Percentiles rank a stretch among this genome's conserved stretches.
These are phyloP conservation scores for Drosophila affinis DNA, from an alignment of 2,888 invertebrate genomes.

Conservation along the genomic window DNA sequence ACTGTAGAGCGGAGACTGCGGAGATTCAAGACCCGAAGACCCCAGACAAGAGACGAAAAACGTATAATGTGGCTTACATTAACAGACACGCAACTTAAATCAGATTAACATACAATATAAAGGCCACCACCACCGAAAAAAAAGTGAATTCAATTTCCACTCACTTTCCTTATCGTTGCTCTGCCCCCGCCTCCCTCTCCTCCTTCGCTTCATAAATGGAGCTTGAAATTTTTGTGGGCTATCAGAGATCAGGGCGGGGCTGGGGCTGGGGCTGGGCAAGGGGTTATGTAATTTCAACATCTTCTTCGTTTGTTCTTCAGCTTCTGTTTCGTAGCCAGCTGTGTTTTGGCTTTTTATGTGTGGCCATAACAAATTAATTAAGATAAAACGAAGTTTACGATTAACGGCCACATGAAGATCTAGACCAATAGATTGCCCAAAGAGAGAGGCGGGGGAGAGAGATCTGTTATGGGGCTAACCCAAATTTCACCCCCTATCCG, in stretches of 20 bases:
- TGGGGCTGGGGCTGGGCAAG: conserved; percentile 2
- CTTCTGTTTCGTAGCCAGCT: not conserved
- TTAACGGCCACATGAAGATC: conserved; percentile 10
- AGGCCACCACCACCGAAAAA: conserved; percentile 9
- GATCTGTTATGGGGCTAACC: conserved; percentile 3
- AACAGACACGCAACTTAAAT: conserved; percentile 48
- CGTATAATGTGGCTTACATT: conserved; percentile 37
- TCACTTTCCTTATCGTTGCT: conserved; percentile 20
- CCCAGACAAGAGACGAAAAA: conserved; percentile 23
- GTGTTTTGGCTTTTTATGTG: conserved; percentile 22
- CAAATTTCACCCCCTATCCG: conserved; percentile 16
- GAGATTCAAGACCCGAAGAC: not conserved
- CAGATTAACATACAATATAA: conserved; percentile 67
- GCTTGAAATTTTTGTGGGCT: conserved; percentile 19
- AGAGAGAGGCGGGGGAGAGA: not conserved
- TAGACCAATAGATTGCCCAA: conserved; percentile 11
- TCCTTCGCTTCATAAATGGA: conserved; percentile 37
- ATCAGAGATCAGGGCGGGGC: conserved; percentile 13
- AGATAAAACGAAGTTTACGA: conserved; percentile 38
- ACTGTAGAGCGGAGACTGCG: not conserved
- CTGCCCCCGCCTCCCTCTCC: not conserved
- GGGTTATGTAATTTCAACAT: conserved; percentile 5
- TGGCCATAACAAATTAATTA: conserved; percentile 52
- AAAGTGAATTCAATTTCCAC: conserved; percentile 38
- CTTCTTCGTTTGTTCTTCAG: not conserved